Conservation (phyloP, 2,113 vertebrate genomes). For the Speoplatyrhinus poulsoni region DNA sequence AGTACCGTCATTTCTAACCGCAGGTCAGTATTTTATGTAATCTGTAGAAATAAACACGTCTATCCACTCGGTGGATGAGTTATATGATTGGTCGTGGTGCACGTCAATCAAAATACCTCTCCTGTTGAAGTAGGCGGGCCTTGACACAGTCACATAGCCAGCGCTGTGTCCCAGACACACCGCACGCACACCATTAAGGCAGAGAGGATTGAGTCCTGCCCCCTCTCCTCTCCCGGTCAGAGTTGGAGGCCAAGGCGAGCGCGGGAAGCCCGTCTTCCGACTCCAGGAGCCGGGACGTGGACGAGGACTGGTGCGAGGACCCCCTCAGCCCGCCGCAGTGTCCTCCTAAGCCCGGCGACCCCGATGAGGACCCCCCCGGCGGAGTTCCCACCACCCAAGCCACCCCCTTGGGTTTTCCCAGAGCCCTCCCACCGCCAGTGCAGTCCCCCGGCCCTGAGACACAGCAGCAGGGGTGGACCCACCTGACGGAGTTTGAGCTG, state of each 20-base stretch:
- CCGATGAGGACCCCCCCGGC: constrained; percentile 78
- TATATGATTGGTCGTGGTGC: too few relatives aligned
- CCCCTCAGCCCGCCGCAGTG: constrained; percentile 71
- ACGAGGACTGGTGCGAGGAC: constrained; percentile 86
- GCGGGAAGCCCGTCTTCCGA: constrained; percentile 87
- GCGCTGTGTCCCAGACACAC: too few relatives aligned
- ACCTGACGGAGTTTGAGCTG: constrained; percentile 93
- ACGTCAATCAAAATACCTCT: too few relatives aligned
- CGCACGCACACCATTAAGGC: too few relatives aligned
- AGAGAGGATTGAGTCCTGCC: neutral
- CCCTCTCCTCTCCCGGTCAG: constrained; percentile 60
- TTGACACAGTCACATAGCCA: too few relatives aligned
- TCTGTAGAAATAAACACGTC: too few relatives aligned
- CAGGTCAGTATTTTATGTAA: too few relatives aligned
- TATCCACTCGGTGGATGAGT: too few relatives aligned
- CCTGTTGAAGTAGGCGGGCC: too few relatives aligned
- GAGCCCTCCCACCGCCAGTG: constrained; percentile 81
- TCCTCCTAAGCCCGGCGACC: constrained; percentile 81
- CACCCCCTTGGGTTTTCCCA: constrained; percentile 78
- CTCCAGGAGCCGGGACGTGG: constrained; percentile 86
- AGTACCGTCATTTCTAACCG: too few relatives aligned
- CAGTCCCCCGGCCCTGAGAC: constrained; percentile 84
- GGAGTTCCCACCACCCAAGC: constrained; percentile 1
- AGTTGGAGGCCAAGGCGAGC: constrained; percentile 83
- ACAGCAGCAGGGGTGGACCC: constrained; percentile 81